Evolutionary conservation across 2,113 vertebrate species (phyloP).

Genomic region (Eleginops maclovinus): DNA sequence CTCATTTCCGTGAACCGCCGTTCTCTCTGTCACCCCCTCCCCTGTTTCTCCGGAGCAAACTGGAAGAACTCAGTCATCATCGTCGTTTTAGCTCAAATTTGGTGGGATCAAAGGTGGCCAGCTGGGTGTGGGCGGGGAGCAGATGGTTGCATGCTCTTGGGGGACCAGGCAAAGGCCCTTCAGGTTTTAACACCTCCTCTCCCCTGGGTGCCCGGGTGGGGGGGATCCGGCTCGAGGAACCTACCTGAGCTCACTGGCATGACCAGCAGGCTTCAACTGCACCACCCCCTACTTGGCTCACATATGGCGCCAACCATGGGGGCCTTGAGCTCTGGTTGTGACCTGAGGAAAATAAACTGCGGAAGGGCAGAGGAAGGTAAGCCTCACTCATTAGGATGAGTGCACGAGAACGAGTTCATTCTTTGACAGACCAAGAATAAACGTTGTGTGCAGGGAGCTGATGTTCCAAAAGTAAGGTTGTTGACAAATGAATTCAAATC

Average conservation of each 20-base stretch:
- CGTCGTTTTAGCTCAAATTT: conserved; percentile 81
- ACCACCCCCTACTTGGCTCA: conserved; percentile 74
- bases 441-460: conserved; percentile 6
- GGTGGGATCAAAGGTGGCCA: conserved; percentile 85
- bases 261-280: conserved; percentile 78
- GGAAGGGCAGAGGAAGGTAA: conserved; percentile 73
- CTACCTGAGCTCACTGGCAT: conserved; percentile 82
- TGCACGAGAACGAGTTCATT: conserved; percentile 56
- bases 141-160: conserved; percentile 80
- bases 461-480: not conserved
- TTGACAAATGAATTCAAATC: not conserved
- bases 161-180: conserved; percentile 81
- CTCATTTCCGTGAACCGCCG: conserved; percentile 67
- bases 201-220: conserved; percentile 77
- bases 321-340: conserved; percentile 69
- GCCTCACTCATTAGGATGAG: conserved; percentile 67
- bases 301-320: conserved; percentile 80
- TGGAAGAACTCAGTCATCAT: conserved; percentile 86
- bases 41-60: conserved; percentile 65
- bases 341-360: conserved; percentile 75
- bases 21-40: conserved; percentile 25
- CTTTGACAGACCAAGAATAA: conserved; percentile 20
- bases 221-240: conserved; percentile 80
- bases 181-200: conserved; percentile 87
- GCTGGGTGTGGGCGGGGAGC: conserved; percentile 82